Evolutionary conservation across 1,140 invertebrate genomes (phyloP), one percentile per base, ranked within the genome.

Genomic region (Papilio xuthus): DNA sequence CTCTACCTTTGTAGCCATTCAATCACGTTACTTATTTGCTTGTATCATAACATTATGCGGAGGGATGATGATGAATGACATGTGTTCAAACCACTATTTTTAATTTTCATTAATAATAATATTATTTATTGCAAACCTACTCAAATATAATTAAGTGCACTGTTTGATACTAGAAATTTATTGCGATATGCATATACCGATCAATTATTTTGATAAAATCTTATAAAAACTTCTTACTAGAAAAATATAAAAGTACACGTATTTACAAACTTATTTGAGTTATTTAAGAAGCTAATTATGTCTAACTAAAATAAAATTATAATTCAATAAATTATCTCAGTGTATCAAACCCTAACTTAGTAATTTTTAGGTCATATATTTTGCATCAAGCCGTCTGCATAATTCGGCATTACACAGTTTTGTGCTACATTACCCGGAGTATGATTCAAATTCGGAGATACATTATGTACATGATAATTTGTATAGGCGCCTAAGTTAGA

Each of bases 301-400:
- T 28, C 23, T 60, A 13, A 60, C 13, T 28, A 26, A 26, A 60
- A 26, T 60, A 67, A 20, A 20, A 8, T 15, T 28, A 15, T 67
- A 28, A 67, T 67, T 67, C 32, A 32, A 67, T 63, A 67, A 60
- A 67, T 67, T 23, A 67, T 15, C 26, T 67, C 12, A 63, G 13
- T 32, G 13, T 67, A 15, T 26, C 23, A 26, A 63, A 10, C 4
- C 23, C 23, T 63, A 63, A 15, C 9, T 7, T 20, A 20, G 15
- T 47, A 73, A 3, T 20, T 26, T 60, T n/a, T 63, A 8, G 23
- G 81, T 91, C 86, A 91, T 80, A 91, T 90, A 84, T 91, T 89
- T 50, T 88, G 85, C 60, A 89, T 26, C 78, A 71, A 88, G 78
- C 20, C 71, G n/a, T 80, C 79, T 15, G 80, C 85, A 79, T 91